These are phyloP conservation scores for Slavum lentiscoides DNA, from an alignment of 2,888 invertebrate genomes.

Conservation along the genomic window DNA sequence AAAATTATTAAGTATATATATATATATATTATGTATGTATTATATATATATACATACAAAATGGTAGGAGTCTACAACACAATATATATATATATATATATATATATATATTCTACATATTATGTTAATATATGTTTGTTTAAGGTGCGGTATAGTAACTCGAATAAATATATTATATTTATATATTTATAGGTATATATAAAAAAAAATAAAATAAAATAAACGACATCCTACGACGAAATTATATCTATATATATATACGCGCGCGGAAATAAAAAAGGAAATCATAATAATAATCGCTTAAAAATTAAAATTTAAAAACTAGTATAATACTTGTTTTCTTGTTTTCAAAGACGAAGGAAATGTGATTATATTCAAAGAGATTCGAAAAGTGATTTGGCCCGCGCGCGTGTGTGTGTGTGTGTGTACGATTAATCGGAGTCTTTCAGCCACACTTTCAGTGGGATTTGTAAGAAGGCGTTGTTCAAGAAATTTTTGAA, in stretches of 20 bases:
- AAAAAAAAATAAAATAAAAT: neutral
- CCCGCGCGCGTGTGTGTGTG: neutral
- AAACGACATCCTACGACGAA: neutral
- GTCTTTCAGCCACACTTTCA: slow-evolving; percentile 63
- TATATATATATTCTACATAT: neutral
- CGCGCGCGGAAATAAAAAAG: neutral
- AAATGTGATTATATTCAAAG: neutral
- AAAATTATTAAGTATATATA: neutral
- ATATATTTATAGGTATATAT: too few relatives aligned
- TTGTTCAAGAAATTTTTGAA: slow-evolving; percentile 74
- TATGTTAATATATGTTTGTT: slow-evolving; percentile 1
- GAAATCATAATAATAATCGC: neutral
- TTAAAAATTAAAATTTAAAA: neutral
- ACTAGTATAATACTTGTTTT: neutral
- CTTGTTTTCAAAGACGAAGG: neutral
- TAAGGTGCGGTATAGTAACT: slow-evolving; percentile 8
- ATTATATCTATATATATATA: neutral
- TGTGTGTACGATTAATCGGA: slow-evolving; percentile 44
- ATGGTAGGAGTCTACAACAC: slow-evolving; percentile 11
- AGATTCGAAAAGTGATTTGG: neutral
- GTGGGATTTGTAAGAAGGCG: slow-evolving; percentile 73
- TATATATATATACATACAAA: neutral
- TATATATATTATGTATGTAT: too few relatives aligned
- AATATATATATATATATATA: neutral
- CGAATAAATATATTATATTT: slow-evolving; percentile 21